Evolutionary conservation across 1,140 invertebrate genomes (phyloP).

Genomic region (Trichomalopsis sarcophagae): DNA sequence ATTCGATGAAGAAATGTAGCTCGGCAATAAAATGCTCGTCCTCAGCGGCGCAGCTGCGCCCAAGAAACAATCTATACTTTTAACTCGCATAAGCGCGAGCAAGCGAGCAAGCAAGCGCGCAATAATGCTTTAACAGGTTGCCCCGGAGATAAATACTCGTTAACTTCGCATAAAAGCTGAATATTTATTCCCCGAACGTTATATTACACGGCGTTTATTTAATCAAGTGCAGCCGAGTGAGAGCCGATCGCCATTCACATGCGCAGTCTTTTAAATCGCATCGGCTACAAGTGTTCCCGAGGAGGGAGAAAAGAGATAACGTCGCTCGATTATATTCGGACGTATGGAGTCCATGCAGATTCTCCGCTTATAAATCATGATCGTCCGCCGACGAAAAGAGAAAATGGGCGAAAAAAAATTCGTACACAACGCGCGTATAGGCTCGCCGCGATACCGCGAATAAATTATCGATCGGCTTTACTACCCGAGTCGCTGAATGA

Average conservation of each 20-base stretch:
- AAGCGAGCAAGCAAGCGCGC: background rate
- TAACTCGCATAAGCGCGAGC: background rate
- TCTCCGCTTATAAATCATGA: constrained; percentile 39
- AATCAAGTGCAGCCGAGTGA: background rate
- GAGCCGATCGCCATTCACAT: constrained; percentile 17
- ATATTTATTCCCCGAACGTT: constrained; percentile 39
- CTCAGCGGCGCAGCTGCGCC: background rate
- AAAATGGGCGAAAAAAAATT: constrained; percentile 9
- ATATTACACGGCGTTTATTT: constrained; percentile 39
- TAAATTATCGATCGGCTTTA: constrained; percentile 50
- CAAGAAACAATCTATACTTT: constrained; percentile 2
- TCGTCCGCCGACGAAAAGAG: constrained; percentile 16
- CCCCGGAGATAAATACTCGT: constrained; percentile 43
- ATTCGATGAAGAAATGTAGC: background rate
- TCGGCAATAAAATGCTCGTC: constrained; percentile 24
- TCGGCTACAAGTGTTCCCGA: constrained; percentile 33
- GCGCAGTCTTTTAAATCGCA: constrained; percentile 18
- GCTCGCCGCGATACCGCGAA: constrained; percentile 2
- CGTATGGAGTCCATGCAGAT: background rate
- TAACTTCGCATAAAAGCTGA: constrained; percentile 34
- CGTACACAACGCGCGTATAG: constrained; percentile 30
- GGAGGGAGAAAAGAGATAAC: constrained; percentile 11
- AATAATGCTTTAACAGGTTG: constrained; percentile 43
- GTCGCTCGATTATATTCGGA: background rate
- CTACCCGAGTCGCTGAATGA: constrained; percentile 27